phyloP scores from a whole-genome alignment of 2,113 vertebrate species.

The Hippopotamus amphibius region DNA sequence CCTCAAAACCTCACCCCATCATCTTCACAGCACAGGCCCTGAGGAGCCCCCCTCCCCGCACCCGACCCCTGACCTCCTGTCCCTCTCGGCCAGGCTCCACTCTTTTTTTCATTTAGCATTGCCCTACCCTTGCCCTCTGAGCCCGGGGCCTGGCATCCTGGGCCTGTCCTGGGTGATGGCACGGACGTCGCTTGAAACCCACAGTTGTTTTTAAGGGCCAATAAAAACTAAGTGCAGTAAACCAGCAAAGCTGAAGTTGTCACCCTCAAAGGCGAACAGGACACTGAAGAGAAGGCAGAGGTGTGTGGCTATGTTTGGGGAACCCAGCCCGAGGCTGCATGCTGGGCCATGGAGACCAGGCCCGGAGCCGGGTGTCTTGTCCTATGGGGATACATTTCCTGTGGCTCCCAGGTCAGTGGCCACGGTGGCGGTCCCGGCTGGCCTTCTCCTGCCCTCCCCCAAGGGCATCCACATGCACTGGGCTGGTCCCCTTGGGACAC shows the following conservation, averaged over 20 bases:
- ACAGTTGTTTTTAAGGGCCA: background rate
- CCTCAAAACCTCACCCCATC: background rate
- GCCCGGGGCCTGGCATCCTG: fast-evolving
- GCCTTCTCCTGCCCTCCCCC: background rate
- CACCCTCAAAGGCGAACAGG: fast-evolving
- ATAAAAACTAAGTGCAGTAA: background rate
- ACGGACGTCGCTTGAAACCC: background rate
- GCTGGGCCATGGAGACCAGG: background rate
- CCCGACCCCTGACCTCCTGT: background rate
- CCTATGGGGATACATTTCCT: background rate
- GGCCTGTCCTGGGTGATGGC: background rate
- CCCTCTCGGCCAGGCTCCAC: fast-evolving
- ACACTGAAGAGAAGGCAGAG: background rate
- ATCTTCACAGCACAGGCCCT: background rate
- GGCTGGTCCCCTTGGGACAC: conserved; percentile 32
- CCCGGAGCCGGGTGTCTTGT: background rate
- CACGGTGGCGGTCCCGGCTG: background rate
- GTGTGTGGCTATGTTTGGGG: background rate
- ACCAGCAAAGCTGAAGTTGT: background rate
- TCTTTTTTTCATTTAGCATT: background rate
- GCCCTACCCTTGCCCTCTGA: background rate
- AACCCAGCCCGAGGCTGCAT: background rate
- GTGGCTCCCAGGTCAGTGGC: background rate
- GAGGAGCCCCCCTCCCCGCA: background rate
- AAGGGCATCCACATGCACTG: background rate